Conservation (phyloP, 2,888 invertebrate species). For the Leptogaster cylindrica region DNA sequence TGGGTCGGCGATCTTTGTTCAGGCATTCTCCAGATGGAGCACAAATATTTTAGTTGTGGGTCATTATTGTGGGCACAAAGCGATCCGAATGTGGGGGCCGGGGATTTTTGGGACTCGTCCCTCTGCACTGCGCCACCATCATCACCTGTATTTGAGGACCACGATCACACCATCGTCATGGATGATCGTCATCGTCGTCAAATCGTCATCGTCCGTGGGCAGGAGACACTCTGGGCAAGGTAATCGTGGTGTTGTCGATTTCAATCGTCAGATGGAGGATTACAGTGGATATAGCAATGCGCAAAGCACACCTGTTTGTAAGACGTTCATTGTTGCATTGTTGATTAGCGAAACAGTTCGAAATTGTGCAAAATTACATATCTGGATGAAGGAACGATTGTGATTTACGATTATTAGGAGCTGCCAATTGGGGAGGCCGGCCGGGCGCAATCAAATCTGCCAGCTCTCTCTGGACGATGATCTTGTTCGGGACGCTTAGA, state of each 20-base stretch:
- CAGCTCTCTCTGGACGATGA: background rate
- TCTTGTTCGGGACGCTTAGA: background rate
- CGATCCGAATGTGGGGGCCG: background rate
- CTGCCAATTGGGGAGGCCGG: conserved; percentile 31
- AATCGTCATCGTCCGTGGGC: too few relatives aligned
- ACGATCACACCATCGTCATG: too few relatives aligned
- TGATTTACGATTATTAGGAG: conserved; percentile 46
- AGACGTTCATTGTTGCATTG: conserved; percentile 33
- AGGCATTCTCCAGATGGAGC: conserved; percentile 27
- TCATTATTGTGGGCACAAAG: conserved; percentile 22
- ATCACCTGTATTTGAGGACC: too few relatives aligned
- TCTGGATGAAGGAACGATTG: conserved; percentile 41
- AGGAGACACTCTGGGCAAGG: too few relatives aligned
- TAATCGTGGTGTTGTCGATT: too few relatives aligned
- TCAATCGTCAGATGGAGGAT: too few relatives aligned
- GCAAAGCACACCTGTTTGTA: conserved; percentile 34
- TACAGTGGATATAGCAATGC: conserved; percentile 2
- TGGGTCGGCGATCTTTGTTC: conserved; percentile 45
- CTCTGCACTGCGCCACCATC: too few relatives aligned
- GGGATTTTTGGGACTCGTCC: background rate
- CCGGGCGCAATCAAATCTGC: background rate
- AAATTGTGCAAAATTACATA: conserved; percentile 47
- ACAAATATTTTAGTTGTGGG: conserved; percentile 42
- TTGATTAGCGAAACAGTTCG: conserved; percentile 46
- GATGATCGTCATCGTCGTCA: too few relatives aligned